Base-by-base conservation (phyloP, 2,113 vertebrate genomes). In the Nothocercus julius region DNA sequence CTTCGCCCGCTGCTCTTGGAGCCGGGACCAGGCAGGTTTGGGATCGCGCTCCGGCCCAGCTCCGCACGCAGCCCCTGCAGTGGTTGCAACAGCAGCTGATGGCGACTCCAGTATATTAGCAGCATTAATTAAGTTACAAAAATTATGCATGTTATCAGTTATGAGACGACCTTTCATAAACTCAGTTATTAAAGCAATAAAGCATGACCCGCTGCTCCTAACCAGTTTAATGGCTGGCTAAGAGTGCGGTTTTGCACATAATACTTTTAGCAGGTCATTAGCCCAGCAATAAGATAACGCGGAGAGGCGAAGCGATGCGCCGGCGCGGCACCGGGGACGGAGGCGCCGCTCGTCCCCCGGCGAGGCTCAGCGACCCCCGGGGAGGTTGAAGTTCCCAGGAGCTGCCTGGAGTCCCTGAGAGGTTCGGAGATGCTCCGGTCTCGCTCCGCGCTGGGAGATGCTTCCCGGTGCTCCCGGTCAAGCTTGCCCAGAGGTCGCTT, bases 41-140 rank as follows among this genome's bases (percentile, higher is more conserved):
- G 93, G 90, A 42, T 73, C 11, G 1, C 5, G 0, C 40, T 34
- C 91, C 13, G 4, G 62, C 69, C 76, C 54, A 1, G 0, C 58
- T 86, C 44, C 0, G 73, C 78, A 45, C 92, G 86, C 92, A 93
- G 81, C 87, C 95, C 62, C 78, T 1, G 10, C 95, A 87, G 93
- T 81, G 56, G 92, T 92, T 85, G 91, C 93, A 94, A 74, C 68
- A 74, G 96, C 95, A 85, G 88, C 93, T 96, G 96, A 95, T 94
- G 95, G 95, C 93, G 89, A 90, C 95, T 92, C 94, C 92, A 93
- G 94, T 97, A 95, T 97, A 92, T 95, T 96, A 92, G 94, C 76
- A 82, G 91, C 92, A 93, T 93, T 94, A 89, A 93, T 83, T 86
- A 96, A 96, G 96, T 96, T 95, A 95, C 75, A 95, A 97, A 96